Evolutionary conservation across 2,797 vertebrate genomes (phyloP).

Genomic region (Diplodus puntazzo): DNA sequence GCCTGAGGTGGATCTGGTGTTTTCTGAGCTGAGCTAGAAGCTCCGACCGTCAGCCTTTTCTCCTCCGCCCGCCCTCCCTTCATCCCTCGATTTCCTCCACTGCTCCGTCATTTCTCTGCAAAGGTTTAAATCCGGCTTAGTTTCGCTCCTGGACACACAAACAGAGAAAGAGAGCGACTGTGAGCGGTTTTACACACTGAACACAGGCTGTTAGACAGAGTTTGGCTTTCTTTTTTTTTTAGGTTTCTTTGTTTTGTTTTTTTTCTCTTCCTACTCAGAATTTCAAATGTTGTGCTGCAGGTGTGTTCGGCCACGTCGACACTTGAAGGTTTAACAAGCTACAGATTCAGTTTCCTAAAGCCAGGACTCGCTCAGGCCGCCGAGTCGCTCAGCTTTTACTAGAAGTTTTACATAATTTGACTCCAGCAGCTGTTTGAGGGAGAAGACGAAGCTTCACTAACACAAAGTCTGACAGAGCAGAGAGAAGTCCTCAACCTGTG

Average conservation of each 20-base stretch:
- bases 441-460: neutral
- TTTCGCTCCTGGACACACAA: conserved; percentile 49
- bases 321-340: neutral
- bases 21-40: conserved; percentile 8
- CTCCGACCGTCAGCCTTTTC: neutral
- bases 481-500: neutral
- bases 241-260: neutral
- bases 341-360: neutral
- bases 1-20: conserved; percentile 9
- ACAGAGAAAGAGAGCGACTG: conserved; percentile 14
- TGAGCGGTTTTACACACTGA: conserved; percentile 21
- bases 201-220: neutral
- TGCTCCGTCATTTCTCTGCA: conserved; percentile 17
- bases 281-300: neutral
- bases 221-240: neutral
- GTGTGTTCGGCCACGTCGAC: neutral
- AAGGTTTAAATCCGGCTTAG: conserved; percentile 52
- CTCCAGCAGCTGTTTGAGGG: neutral
- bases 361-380: neutral
- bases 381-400: neutral
- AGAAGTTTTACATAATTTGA: neutral
- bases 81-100: conserved; percentile 41
- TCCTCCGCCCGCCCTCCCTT: conserved; percentile 5
- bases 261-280: neutral
- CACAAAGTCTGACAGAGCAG: neutral